Evolutionary conservation across 1,140 invertebrate species (phyloP).

Genomic region (Zaprionus taronus): DNA sequence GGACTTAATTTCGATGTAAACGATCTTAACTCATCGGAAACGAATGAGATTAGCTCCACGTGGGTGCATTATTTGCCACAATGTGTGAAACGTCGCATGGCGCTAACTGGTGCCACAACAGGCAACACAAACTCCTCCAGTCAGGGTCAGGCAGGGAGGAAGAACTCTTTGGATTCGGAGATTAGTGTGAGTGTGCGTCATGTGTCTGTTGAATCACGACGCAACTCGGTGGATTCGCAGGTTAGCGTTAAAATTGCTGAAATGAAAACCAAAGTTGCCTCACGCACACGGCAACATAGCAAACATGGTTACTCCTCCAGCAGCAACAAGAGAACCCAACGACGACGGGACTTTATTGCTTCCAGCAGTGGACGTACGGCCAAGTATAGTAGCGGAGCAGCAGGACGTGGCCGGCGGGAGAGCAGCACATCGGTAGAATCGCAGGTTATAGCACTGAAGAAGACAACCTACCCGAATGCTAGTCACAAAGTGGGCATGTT

Average conservation of each 20-base stretch:
- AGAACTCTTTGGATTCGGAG: conserved; percentile 90
- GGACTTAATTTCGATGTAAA: conserved; percentile 92
- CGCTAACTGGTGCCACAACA: conserved; percentile 87
- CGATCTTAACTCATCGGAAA: conserved; percentile 90
- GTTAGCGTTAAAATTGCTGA: conserved; percentile 91
- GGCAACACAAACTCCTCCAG: conserved; percentile 86
- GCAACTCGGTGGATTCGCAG: conserved; percentile 94
- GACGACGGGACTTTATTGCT: conserved; percentile 83
- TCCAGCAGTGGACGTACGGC: conserved; percentile 82
- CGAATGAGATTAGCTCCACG: conserved; percentile 91
- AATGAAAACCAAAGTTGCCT: conserved; percentile 89
- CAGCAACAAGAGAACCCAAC: conserved; percentile 79
- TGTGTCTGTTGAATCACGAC: conserved; percentile 92
- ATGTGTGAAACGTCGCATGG: conserved; percentile 92
- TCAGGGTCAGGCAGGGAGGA: conserved; percentile 85
- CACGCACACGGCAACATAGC: conserved; percentile 81
- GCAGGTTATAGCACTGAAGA: conserved; percentile 86
- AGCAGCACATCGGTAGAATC: conserved; percentile 92
- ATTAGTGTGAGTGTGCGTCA: conserved; percentile 91
- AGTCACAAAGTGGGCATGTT: conserved; percentile 83
- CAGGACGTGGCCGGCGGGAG: conserved; percentile 86
- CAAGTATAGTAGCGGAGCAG: conserved; percentile 69
- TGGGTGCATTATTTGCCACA: conserved; percentile 95
- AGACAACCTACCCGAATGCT: conserved; percentile 80
- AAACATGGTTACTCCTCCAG: conserved; percentile 84